Evolutionary conservation across 2,888 invertebrate genomes (phyloP).

Genomic region (Ormyrus pomaceus): DNA sequence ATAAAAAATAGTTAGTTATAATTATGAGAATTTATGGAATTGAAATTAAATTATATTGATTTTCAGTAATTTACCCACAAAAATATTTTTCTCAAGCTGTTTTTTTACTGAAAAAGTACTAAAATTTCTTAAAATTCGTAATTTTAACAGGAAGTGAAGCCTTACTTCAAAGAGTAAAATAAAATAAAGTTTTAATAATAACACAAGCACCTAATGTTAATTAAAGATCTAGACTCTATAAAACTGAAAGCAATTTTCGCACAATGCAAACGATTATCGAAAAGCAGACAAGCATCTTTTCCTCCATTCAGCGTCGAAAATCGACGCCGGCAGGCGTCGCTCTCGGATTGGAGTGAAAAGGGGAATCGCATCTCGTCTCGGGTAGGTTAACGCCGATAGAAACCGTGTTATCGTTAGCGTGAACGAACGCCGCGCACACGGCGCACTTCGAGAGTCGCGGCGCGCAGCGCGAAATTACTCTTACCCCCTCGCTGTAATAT

Average conservation of each 20-base stretch:
- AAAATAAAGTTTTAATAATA: no score
- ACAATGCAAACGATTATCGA: conserved; percentile 2
- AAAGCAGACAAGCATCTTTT: neutral
- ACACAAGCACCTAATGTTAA: no score
- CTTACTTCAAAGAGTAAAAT: no score
- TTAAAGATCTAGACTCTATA: no score
- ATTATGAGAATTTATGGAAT: no score
- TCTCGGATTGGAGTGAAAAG: no score
- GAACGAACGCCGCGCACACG: neutral
- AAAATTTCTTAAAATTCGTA: no score
- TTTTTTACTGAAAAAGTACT: no score
- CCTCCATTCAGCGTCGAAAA: conserved; percentile 6
- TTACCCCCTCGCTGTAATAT: neutral
- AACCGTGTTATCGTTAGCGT: conserved; percentile 45
- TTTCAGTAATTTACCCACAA: neutral
- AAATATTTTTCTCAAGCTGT: neutral
- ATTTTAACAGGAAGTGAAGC: no score
- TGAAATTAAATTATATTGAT: no score
- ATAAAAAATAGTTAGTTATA: no score
- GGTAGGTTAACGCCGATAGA: conserved; percentile 23
- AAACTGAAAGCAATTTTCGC: neutral
- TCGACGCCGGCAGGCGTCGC: neutral
- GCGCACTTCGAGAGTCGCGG: conserved; percentile 19
- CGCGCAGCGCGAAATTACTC: conserved; percentile 37
- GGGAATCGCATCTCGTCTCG: neutral